Conservation (phyloP, 2,797 vertebrate genomes). For the Micromesistius poutassou region DNA sequence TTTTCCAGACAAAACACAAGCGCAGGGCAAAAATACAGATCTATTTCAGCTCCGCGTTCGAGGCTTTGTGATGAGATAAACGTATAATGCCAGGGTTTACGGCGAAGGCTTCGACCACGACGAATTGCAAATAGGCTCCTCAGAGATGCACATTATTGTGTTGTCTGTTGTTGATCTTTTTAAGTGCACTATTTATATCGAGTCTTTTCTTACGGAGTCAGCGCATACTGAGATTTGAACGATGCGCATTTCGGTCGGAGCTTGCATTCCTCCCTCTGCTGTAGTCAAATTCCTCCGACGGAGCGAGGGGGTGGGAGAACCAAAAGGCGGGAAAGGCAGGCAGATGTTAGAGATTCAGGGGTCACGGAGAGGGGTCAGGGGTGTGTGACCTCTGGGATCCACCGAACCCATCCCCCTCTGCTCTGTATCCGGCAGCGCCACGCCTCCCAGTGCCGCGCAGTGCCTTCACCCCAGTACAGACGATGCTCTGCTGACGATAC, state of each 20-base stretch:
- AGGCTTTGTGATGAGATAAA: conserved; percentile 5
- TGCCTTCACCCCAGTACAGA: conserved; percentile 62
- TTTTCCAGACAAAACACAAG: conserved; percentile 55
- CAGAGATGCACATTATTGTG: background rate
- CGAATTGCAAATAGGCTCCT: background rate
- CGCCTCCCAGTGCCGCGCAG: conserved; percentile 41
- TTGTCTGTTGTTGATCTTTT: background rate
- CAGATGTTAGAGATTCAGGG: conserved; percentile 70
- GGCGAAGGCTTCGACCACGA: background rate
- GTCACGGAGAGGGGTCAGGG: conserved; percentile 67
- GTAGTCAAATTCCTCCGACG: conserved; percentile 52
- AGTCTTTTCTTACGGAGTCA: background rate
- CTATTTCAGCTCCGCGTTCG: conserved; percentile 23
- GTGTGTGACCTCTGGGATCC: conserved; percentile 66
- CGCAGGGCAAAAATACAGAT: conserved; percentile 20
- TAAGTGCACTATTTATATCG: background rate
- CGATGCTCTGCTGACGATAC: conserved; percentile 22
- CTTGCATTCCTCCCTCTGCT: conserved; percentile 36
- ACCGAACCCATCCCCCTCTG: conserved; percentile 36
- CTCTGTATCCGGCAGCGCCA: conserved; percentile 26
- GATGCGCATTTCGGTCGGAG: conserved; percentile 8
- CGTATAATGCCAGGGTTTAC: background rate
- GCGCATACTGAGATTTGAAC: too few species aligned
- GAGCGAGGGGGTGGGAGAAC: conserved; percentile 17
- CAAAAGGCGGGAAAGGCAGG: conserved; percentile 61